A percentile compares a stretch with the other conserved stretches of the same genome.
Evolutionary conservation across 37 sponge, comb jelly and placozoan genomes (phyloP).

Genomic region (Dysidea cf. avara): DNA sequence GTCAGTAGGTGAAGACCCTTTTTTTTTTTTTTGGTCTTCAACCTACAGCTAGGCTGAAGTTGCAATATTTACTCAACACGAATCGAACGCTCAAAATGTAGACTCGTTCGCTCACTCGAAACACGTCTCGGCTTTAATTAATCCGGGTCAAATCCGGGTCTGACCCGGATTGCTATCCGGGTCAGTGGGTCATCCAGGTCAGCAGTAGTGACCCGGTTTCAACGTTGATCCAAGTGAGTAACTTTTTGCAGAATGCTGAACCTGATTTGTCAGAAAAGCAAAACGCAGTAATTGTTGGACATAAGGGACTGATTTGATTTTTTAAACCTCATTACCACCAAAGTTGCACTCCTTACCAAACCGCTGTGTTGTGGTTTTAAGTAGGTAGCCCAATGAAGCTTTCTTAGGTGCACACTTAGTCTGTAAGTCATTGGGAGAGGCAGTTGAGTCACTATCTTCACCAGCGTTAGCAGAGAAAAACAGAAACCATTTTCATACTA

Average conservation of each 20-base stretch:
- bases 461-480: constrained; percentile 54
- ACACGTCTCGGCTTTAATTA: too few relatives aligned
- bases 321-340: constrained; percentile 73
- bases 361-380: constrained; percentile 74
- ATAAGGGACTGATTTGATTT: too few relatives aligned
- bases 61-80: too few relatives aligned
- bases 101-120: too few relatives aligned
- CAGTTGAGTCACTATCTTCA: constrained; percentile 31
- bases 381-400: constrained; percentile 50
- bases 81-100: too few relatives aligned
- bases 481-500: constrained; percentile 58
- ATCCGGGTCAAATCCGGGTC: too few relatives aligned
- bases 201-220: too few relatives aligned
- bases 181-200: too few relatives aligned
- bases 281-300: constrained; percentile 87
- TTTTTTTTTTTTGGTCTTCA: too few relatives aligned
- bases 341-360: constrained; percentile 65
- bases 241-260: neutral
- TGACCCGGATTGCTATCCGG: too few relatives aligned
- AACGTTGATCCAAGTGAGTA: neutral
- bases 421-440: constrained; percentile 33
- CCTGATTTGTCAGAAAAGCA: constrained; percentile 46
- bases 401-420: constrained; percentile 60
- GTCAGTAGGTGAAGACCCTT: too few relatives aligned
- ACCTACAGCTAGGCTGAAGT: too few relatives aligned